phyloP scores from a whole-genome alignment of 2,888 invertebrate species.

The Euproctis similis region DNA sequence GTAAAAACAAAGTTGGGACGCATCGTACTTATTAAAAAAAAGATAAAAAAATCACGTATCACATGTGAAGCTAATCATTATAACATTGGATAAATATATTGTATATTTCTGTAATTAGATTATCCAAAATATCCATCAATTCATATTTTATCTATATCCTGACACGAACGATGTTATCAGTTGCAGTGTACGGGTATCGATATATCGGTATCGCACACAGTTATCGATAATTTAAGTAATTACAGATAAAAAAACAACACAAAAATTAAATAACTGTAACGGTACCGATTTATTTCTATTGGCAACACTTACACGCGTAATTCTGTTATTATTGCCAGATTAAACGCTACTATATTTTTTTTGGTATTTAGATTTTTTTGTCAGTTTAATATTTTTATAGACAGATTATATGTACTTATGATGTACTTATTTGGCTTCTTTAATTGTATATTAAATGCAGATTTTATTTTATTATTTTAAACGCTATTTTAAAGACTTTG shows the following conservation, averaged over 20 bases:
- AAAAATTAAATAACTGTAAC: conserved; percentile 5
- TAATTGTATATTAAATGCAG: too few relatives aligned
- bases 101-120: conserved; percentile 31
- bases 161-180: conserved; percentile 23
- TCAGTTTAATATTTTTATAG: neutral
- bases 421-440: too few relatives aligned
- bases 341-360: conserved; percentile 26
- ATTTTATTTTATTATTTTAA: too few relatives aligned
- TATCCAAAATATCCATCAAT: conserved; percentile 36
- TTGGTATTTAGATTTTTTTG: conserved; percentile 21
- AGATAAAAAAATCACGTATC: conserved; percentile 1
- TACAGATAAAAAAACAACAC: conserved; percentile 23
- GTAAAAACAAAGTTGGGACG: too few relatives aligned
- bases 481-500: too few relatives aligned
- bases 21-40: too few relatives aligned
- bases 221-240: conserved; percentile 24
- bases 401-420: neutral
- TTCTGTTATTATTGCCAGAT: conserved; percentile 32
- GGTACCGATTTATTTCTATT: conserved; percentile 25
- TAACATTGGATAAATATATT: conserved; percentile 22
- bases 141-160: conserved; percentile 25
- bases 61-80: conserved; percentile 17
- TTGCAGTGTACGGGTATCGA: too few relatives aligned
- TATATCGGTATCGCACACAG: conserved; percentile 6
- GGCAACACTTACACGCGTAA: conserved; percentile 30